Percentiles rank a stretch among this genome's conserved stretches.
Evolutionary conservation across 2,797 vertebrate species (phyloP).

Genomic region (Pampus argenteus): DNA sequence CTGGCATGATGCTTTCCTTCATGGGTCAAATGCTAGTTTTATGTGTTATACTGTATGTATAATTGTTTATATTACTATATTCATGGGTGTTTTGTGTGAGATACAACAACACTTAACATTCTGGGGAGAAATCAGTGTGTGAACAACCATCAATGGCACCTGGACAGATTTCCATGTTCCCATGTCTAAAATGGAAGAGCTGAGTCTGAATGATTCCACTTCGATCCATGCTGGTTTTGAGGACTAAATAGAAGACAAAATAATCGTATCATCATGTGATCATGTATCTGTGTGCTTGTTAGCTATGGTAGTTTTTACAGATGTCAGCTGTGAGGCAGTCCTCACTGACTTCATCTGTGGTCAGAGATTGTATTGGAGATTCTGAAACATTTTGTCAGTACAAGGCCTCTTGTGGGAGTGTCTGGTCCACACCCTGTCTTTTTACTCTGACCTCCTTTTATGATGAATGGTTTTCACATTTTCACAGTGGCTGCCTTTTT

Average conservation of each 20-base stretch:
- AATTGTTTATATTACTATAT: not conserved
- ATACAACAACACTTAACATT: not conserved
- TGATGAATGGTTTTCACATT: slow-evolving; percentile 63
- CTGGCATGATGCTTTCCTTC: not conserved
- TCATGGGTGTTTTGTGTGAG: not conserved
- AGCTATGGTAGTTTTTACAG: not conserved
- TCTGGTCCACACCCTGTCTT: slow-evolving; percentile 40
- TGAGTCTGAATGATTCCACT: not conserved
- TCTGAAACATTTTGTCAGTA: slow-evolving; percentile 51
- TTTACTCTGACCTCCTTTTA: slow-evolving; percentile 33
- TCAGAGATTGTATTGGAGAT: slow-evolving; percentile 36
- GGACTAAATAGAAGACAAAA: not conserved
- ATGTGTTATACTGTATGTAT: not conserved
- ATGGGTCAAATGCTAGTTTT: not conserved
- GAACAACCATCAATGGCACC: not conserved
- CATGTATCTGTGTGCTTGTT: not conserved
- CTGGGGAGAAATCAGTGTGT: not conserved
- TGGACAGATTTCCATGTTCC: not conserved
- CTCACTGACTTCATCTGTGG: slow-evolving; percentile 18
- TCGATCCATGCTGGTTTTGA: not conserved
- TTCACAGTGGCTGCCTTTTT: slow-evolving; percentile 46
- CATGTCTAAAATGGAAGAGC: not conserved
- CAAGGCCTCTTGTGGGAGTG: slow-evolving; percentile 22
- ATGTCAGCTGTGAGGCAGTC: slow-evolving; percentile 6
- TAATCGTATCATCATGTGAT: not conserved